A percentile compares a stretch with the other conserved stretches of the same genome.
Evolutionary conservation across 2,797 vertebrate species (phyloP).

Genomic region (Percopsis omiscomaycus): DNA sequence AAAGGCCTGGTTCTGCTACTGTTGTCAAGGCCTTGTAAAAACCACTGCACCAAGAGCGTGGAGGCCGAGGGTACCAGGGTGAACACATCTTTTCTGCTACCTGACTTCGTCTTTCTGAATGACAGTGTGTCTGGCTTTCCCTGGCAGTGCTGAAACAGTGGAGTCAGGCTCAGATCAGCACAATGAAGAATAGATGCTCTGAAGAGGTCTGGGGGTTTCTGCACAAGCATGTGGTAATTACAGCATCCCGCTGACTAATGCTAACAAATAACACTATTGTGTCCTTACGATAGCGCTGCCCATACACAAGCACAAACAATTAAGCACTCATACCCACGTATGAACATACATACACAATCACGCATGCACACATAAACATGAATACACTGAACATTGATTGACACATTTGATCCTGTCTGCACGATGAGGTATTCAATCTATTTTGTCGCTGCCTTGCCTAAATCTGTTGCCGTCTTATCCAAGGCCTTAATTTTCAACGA

Average conservation of each 20-base stretch:
- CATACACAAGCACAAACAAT: constrained; percentile 26
- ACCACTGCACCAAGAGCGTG: constrained; percentile 56
- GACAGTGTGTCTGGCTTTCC: constrained; percentile 43
- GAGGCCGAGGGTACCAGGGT: constrained; percentile 38
- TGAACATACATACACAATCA: too few relatives aligned
- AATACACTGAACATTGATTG: background rate
- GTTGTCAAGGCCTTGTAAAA: constrained; percentile 42
- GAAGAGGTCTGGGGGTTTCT: constrained; percentile 50
- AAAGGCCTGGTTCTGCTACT: constrained; percentile 6
- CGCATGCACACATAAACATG: background rate
- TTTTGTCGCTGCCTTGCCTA: constrained; percentile 10
- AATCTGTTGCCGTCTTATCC: constrained; percentile 40
- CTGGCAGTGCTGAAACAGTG: constrained; percentile 44
- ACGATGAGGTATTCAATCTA: too few relatives aligned
- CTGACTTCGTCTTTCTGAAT: constrained; percentile 22
- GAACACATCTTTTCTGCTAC: constrained; percentile 53
- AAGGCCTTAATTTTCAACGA: constrained; percentile 29
- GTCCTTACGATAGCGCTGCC: constrained; percentile 50
- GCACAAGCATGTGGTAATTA: constrained; percentile 64
- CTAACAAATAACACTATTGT: constrained; percentile 52
- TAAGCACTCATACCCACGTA: background rate
- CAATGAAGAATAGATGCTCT: constrained; percentile 23
- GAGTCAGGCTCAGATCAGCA: constrained; percentile 65
- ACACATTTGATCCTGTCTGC: constrained; percentile 11
- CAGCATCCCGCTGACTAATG: constrained; percentile 68